Evolutionary conservation across 2,888 invertebrate species (phyloP), one percentile per base, ranked within the genome.

Genomic region (Ptychoptera albimana): DNA sequence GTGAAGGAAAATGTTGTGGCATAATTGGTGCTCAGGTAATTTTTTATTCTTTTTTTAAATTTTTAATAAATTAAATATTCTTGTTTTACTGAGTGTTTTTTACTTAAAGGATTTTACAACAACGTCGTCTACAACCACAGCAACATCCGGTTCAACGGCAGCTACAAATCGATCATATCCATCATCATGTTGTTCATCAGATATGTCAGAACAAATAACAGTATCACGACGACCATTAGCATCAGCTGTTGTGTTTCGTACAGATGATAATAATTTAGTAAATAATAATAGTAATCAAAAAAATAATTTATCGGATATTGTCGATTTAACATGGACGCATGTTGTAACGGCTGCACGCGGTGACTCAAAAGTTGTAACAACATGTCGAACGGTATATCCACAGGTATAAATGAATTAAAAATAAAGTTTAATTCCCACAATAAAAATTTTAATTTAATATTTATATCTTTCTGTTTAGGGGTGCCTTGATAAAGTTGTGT

Each of bases 1-100:
- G 72, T 46, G 82, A 82, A 53, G 75, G 76, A 53, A 71, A 74
- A 48, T 88, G 88, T 59, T 88, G 88, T 64, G 87, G 87, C 0
- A 80, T 85, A 5, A 74, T 75, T 37, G 77, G 79, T 5, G 77
- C 54, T 51, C 47, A 51, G 52, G 52, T 53, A 49, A 49, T 39
- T 45, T 35, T 31, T 29, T 1, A 36, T 16, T 9, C 32, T 30
- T n/a, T 37, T 29, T 11, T 39, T 11, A 32, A 9, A 23, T n/a
- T 5, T 23, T 23, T 7, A 32, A 7, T 32, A 32, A 11, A 7
- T 32, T 32, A n/a, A 7, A 7, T 32, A 32, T 32, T 32, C 9
- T 3, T 32, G 4, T 32, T 11, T 7, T 11, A 32, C 9, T 8
- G 7, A 30, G 9, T 11, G n/a, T 11, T 11, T 32, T 32, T 8